phyloP scores from a whole-genome alignment of 1,140 invertebrate genomes.

The Hylyphantes graminicola region DNA sequence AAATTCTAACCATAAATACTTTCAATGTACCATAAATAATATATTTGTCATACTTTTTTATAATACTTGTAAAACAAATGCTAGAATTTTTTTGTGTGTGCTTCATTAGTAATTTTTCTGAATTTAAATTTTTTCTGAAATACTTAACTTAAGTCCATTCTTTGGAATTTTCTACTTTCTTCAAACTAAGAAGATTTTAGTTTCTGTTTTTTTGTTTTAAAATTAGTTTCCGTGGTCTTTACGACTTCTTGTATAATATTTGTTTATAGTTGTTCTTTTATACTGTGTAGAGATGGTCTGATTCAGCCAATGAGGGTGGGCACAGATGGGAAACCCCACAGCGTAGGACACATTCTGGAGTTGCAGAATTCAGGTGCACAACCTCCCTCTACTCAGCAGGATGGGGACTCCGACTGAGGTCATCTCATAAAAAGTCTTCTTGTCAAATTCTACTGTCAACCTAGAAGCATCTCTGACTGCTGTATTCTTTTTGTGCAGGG shows the following conservation, averaged over 20 bases:
- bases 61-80: background rate
- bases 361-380: constrained; percentile 72
- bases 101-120: background rate
- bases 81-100: background rate
- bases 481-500: too few species aligned
- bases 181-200: background rate
- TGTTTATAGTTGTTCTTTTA: constrained; percentile 62
- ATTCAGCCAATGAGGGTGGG: constrained; percentile 91
- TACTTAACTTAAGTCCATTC: background rate
- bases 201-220: background rate
- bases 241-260: constrained; percentile 13
- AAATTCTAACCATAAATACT: background rate
- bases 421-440: background rate
- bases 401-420: constrained; percentile 5
- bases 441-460: background rate
- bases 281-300: constrained; percentile 75
- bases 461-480: too few species aligned
- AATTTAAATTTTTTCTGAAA: background rate
- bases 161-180: background rate
- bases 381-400: too few species aligned
- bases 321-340: constrained; percentile 88
- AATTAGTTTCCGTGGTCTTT: background rate
- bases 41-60: too few species aligned
- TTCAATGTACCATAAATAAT: too few species aligned
- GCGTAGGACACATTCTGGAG: constrained; percentile 90